Percentiles rank a stretch among this genome's conserved stretches.
Conservation (phyloP, 1,140 invertebrate genomes). For the Pogonomyrmex barbatus region DNA sequence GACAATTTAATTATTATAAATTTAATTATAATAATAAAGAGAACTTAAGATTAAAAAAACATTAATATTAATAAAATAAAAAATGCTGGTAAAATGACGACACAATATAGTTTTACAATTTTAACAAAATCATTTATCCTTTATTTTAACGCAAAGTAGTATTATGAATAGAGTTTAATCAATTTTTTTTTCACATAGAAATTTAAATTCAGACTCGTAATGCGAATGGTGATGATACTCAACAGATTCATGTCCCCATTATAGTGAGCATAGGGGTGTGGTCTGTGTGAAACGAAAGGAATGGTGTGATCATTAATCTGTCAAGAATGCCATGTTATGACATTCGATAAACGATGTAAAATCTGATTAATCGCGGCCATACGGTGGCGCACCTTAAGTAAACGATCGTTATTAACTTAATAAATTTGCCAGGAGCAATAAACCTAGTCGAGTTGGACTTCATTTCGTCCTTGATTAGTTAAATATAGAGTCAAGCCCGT, state of each 20-base stretch:
- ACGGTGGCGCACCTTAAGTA: constrained; percentile 73
- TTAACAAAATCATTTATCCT: background rate
- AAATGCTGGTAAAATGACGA: background rate
- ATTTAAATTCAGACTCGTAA: background rate
- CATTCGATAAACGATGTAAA: constrained; percentile 78
- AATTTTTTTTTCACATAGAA: background rate
- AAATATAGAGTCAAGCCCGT: constrained; percentile 42
- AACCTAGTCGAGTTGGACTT: constrained; percentile 68
- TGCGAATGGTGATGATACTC: constrained; percentile 72
- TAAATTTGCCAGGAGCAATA: constrained; percentile 79
- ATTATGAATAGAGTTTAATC: background rate
- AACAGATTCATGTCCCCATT: constrained; percentile 77
- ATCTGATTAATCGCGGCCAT: constrained; percentile 77
- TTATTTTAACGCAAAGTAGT: background rate
- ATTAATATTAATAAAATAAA: background rate
- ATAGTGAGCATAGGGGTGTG: constrained; percentile 69
- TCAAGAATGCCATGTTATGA: constrained; percentile 81
- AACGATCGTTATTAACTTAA: constrained; percentile 83
- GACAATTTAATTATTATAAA: constrained; percentile 16
- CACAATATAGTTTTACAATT: background rate
- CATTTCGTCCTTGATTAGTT: constrained; percentile 62
- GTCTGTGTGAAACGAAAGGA: constrained; percentile 69
- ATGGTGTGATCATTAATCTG: constrained; percentile 78
- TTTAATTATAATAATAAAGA: background rate
- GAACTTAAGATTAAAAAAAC: background rate